phyloP scores from a whole-genome alignment of 2,113 vertebrate species.

The Larimichthys polyactis region DNA sequence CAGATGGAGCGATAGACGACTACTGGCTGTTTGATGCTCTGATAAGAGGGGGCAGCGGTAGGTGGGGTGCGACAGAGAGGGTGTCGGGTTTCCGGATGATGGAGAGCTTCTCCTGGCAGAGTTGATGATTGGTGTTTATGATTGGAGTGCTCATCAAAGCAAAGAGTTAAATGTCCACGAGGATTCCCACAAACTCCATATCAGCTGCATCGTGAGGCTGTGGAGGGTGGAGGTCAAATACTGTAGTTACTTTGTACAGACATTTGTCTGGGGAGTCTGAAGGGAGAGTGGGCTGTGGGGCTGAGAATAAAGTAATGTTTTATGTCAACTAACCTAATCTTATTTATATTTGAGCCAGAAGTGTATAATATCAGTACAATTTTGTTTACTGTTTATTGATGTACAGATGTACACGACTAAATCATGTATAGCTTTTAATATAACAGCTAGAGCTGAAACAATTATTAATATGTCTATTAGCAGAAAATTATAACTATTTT shows the following conservation, averaged over 20 bases:
- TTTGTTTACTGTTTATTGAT: not conserved
- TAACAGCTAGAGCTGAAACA: too few species aligned
- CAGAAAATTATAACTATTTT: too few species aligned
- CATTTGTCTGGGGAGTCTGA: not conserved
- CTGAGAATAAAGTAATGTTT: not conserved
- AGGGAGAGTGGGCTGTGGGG: too few species aligned
- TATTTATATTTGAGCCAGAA: not conserved
- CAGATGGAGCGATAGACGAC: not conserved
- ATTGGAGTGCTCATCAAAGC: not conserved
- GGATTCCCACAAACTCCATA: not conserved
- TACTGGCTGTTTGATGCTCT: not conserved
- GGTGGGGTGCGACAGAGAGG: slow-evolving; percentile 2
- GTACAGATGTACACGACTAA: too few species aligned
- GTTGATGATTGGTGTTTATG: slow-evolving; percentile 10
- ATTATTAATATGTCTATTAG: too few species aligned
- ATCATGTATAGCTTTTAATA: too few species aligned
- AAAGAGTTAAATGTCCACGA: not conserved
- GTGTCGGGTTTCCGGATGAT: not conserved
- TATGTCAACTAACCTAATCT: not conserved
- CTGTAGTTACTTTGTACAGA: not conserved
- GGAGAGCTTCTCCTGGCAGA: slow-evolving; percentile 14
- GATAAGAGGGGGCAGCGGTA: not conserved
- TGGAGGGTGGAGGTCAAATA: not conserved
- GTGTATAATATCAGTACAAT: not conserved
- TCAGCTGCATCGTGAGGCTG: not conserved